These are phyloP conservation scores for Hemibagrus wyckioides DNA, from an alignment of 2,113 vertebrate genomes.

Conservation along the genomic window DNA sequence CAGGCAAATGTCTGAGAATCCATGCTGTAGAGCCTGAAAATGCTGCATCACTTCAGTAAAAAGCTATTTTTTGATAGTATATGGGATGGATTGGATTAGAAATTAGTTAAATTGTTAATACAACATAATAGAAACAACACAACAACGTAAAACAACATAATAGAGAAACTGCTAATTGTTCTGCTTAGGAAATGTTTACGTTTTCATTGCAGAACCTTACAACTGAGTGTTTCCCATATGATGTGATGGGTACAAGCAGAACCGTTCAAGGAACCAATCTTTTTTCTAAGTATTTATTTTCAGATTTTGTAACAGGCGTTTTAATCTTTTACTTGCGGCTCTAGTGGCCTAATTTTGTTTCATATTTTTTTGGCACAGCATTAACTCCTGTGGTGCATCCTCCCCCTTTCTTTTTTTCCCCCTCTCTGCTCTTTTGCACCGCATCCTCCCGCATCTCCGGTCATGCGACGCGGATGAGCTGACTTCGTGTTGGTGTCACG, in stretches of 20 bases:
- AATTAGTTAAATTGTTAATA: not conserved
- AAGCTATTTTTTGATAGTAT: not conserved
- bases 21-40: not conserved
- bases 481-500: slow-evolving; percentile 69
- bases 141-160: no score
- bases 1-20: not conserved
- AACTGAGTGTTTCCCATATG: not conserved
- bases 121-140: no score
- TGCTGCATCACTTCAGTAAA: not conserved
- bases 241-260: not conserved
- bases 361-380: not conserved
- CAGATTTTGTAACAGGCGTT: not conserved
- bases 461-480: slow-evolving; percentile 70
- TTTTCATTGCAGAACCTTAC: not conserved
- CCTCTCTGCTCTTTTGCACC: not conserved
- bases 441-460: slow-evolving; percentile 42
- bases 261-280: not conserved
- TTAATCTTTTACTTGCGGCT: not conserved
- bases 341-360: not conserved
- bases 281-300: not conserved
- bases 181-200: not conserved
- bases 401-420: not conserved
- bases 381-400: not conserved
- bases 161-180: not conserved
- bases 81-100: not conserved